phyloP scores from a whole-genome alignment of 2,888 invertebrate genomes.

The Frankliniella intonsa region DNA sequence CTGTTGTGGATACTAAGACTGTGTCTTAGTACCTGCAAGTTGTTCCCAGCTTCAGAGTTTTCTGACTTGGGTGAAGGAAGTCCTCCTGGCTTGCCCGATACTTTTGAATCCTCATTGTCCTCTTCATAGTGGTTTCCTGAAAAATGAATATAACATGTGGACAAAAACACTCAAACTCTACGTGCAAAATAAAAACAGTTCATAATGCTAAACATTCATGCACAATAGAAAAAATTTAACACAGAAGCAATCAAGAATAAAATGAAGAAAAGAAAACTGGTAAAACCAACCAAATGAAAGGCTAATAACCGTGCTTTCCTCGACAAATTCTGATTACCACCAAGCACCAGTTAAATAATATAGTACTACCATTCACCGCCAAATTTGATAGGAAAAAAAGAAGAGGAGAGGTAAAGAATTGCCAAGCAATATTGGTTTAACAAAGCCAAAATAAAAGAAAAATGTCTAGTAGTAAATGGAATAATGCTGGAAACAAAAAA shows the following conservation, averaged over 20 bases:
- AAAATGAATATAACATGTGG: slow-evolving; percentile 11
- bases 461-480: neutral
- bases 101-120: slow-evolving; percentile 12
- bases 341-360: slow-evolving; percentile 9
- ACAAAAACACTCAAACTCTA: slow-evolving; percentile 17
- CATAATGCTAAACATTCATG: slow-evolving; percentile 5
- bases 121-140: slow-evolving; percentile 15
- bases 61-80: neutral
- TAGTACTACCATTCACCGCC: neutral
- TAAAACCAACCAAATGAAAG: slow-evolving; percentile 12
- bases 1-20: slow-evolving; percentile 14
- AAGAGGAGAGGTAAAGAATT: neutral
- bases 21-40: neutral
- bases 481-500: neutral
- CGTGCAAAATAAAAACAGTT: neutral
- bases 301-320: slow-evolving; percentile 15
- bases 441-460: neutral
- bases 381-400: neutral
- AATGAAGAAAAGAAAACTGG: slow-evolving; percentile 14
- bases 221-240: neutral
- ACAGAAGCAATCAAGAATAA: neutral
- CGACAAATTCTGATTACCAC: neutral
- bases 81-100: neutral
- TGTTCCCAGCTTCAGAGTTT: neutral
- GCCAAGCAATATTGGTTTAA: neutral